These are phyloP conservation scores for Drosophila subquinaria DNA, from an alignment of 2,888 invertebrate species.

Conservation along the genomic window DNA sequence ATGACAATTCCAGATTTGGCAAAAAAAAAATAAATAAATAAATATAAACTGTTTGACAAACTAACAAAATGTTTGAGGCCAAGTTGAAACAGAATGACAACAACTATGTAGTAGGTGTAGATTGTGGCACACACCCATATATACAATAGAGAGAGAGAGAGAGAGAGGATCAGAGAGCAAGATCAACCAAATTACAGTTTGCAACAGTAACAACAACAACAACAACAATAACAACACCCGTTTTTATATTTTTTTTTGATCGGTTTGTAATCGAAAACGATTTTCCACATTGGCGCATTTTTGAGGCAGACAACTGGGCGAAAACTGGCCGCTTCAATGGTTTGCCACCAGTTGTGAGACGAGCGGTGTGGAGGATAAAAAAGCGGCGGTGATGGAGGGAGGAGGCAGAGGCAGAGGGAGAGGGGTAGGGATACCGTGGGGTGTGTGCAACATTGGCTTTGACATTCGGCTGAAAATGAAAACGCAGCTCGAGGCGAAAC, in stretches of 20 bases:
- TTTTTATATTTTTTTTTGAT: constrained; percentile 32
- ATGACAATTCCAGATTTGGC: background rate
- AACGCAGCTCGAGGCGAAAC: constrained; percentile 31
- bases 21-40: background rate
- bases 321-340: constrained; percentile 40
- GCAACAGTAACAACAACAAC: background rate
- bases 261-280: constrained; percentile 61
- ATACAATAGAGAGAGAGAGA: background rate
- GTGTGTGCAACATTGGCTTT: constrained; percentile 45
- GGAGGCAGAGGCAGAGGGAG: background rate
- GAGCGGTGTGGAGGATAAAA: background rate
- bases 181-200: background rate
- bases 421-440: constrained; percentile 30
- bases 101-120: background rate
- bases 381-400: too few relatives aligned
- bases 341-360: constrained; percentile 14
- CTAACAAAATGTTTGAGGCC: constrained; percentile 1
- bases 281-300: constrained; percentile 70
- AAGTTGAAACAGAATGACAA: background rate
- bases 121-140: constrained; percentile 7
- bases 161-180: background rate
- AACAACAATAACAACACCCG: background rate
- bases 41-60: background rate
- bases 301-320: constrained; percentile 5
- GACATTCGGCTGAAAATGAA: constrained; percentile 61